Evolutionary conservation across 1,140 invertebrate species (phyloP).

Genomic region (Polyergus mexicanus): DNA sequence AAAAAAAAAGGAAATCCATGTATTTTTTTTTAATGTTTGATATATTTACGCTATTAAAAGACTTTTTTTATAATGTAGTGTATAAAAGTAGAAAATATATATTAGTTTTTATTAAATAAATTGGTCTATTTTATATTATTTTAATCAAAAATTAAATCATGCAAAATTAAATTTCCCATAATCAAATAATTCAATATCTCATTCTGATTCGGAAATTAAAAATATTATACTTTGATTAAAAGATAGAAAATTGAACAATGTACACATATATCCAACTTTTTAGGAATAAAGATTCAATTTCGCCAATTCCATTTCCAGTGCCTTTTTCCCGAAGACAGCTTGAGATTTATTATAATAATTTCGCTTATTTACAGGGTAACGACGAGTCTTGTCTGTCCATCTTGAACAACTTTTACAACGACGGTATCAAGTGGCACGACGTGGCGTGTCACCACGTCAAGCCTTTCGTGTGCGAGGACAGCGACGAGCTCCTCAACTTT

Average conservation of each 20-base stretch:
- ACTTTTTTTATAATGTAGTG: background rate
- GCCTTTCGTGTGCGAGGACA: constrained; percentile 97
- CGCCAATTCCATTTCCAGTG: background rate
- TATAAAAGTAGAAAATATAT: background rate
- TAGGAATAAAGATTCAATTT: background rate
- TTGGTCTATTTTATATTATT: background rate
- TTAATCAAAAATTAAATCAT: background rate
- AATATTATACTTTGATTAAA: background rate
- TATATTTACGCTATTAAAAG: background rate
- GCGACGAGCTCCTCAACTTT: constrained; percentile 96
- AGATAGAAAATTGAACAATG: background rate
- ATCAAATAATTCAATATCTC: no score
- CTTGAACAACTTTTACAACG: constrained; percentile 97
- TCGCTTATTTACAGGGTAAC: constrained; percentile 89
- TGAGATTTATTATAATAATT: background rate
- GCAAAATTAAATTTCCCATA: background rate
- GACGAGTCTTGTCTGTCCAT: constrained; percentile 96
- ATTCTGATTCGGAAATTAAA: background rate
- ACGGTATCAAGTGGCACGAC: constrained; percentile 97
- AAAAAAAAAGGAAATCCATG: no score
- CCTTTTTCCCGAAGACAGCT: background rate
- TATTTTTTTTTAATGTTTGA: background rate
- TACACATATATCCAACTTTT: background rate
- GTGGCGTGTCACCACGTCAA: constrained; percentile 96
- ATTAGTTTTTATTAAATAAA: background rate